Evolutionary conservation across 2,113 vertebrate species (phyloP).

Genomic region (Archilochus colubris): DNA sequence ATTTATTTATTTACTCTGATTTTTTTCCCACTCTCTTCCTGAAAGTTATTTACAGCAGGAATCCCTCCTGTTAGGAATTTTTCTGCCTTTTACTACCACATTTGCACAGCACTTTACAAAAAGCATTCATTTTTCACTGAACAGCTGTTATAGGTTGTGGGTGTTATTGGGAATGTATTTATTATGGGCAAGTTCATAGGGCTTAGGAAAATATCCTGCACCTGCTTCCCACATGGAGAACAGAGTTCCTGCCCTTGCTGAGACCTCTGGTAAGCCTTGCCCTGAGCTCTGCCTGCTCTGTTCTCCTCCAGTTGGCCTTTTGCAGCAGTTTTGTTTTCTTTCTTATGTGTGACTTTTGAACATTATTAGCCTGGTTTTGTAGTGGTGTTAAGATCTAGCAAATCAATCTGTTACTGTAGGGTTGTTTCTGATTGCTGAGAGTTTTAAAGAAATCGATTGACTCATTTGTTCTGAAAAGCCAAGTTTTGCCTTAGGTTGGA

Average conservation of each 20-base stretch:
- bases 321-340: neutral
- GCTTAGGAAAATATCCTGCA: neutral
- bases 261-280: neutral
- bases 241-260: accelerated
- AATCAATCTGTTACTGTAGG: neutral
- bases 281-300: accelerated
- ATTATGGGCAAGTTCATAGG: neutral
- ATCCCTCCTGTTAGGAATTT: neutral
- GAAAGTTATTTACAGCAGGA: neutral
- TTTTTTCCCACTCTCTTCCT: neutral
- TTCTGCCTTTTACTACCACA: neutral
- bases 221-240: accelerated
- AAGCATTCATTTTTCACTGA: accelerated
- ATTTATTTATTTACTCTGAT: neutral
- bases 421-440: neutral
- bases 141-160: neutral
- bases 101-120: neutral
- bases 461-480: neutral
- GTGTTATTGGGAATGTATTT: neutral
- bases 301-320: neutral
- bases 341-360: neutral
- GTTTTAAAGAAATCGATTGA: neutral
- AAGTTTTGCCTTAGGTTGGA: neutral
- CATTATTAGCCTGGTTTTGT: neutral
- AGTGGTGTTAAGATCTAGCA: neutral